Evolutionary conservation across 2,113 vertebrate genomes (phyloP).

Genomic region (Pontoporia blainvillei): DNA sequence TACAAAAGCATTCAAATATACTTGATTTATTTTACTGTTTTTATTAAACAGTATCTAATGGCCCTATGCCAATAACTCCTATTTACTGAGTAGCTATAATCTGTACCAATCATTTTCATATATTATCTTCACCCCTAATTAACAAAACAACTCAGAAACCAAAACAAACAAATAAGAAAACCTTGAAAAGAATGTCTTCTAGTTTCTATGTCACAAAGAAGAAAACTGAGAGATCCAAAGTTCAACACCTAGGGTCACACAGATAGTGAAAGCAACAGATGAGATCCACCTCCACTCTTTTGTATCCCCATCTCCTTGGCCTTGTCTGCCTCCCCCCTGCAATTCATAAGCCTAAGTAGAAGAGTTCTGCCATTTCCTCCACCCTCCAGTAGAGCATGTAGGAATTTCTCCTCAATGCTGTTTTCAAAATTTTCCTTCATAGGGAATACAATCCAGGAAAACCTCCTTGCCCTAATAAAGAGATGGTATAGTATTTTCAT

Average conservation of each 20-base stretch:
- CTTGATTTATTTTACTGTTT: neutral
- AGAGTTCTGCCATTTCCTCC: neutral
- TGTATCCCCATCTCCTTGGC: neutral
- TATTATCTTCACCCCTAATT: neutral
- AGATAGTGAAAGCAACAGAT: neutral
- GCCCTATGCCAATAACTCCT: too few relatives aligned
- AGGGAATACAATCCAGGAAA: neutral
- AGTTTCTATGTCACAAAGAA: neutral
- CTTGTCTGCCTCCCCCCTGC: rapidly evolving
- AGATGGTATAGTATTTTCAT: neutral
- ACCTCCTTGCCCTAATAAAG: neutral
- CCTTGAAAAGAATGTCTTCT: neutral
- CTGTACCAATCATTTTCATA: neutral
- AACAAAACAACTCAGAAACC: neutral
- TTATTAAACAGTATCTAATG: neutral
- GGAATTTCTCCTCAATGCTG: neutral
- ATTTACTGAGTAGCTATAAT: neutral
- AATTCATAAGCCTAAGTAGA: neutral
- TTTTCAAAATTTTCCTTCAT: neutral
- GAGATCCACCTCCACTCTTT: neutral
- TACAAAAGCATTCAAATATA: neutral
- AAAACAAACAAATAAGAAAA: neutral
- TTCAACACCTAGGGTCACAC: neutral
- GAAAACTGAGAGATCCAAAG: neutral
- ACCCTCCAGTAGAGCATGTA: neutral